These are phyloP conservation scores for Potamarius usumacintae DNA, from an alignment of 2,113 vertebrate species.

Conservation along the genomic window DNA sequence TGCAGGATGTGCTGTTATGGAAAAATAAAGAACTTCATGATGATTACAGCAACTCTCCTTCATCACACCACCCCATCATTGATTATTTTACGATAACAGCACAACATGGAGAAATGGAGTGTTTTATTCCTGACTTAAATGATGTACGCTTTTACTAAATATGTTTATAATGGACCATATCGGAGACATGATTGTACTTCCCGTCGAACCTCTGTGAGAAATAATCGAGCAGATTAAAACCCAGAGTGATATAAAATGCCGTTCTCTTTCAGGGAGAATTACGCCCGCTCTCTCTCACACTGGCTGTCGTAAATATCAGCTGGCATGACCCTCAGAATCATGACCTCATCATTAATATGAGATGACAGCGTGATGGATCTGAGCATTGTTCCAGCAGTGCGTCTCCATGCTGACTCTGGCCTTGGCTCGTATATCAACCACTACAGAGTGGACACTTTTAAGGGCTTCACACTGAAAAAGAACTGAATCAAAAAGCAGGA, in stretches of 20 bases:
- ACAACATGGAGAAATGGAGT: neutral
- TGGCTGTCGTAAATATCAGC: conserved; percentile 58
- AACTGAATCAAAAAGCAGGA: conserved; percentile 59
- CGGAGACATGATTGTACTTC: neutral
- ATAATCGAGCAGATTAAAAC: conserved; percentile 57
- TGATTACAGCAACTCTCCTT: neutral
- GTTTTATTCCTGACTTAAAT: neutral
- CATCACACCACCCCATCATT: neutral
- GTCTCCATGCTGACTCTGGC: conserved; percentile 66
- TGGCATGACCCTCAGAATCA: conserved; percentile 72
- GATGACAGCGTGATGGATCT: conserved; percentile 74
- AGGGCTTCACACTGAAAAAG: conserved; percentile 57
- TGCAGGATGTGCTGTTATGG: neutral
- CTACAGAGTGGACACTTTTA: conserved; percentile 60
- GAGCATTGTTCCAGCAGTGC: conserved; percentile 71
- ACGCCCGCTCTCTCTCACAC: conserved; percentile 59
- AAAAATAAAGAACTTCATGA: neutral
- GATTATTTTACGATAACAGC: neutral
- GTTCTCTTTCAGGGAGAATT: conserved; percentile 72
- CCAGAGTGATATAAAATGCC: conserved; percentile 64
- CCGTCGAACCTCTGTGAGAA: neutral
- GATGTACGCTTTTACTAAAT: neutral
- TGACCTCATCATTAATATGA: conserved; percentile 79
- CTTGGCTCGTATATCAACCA: conserved; percentile 74
- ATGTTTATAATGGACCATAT: neutral